These are phyloP conservation scores for Endomychus coccineus DNA, from an alignment of 2,888 invertebrate species.

Conservation along the genomic window DNA sequence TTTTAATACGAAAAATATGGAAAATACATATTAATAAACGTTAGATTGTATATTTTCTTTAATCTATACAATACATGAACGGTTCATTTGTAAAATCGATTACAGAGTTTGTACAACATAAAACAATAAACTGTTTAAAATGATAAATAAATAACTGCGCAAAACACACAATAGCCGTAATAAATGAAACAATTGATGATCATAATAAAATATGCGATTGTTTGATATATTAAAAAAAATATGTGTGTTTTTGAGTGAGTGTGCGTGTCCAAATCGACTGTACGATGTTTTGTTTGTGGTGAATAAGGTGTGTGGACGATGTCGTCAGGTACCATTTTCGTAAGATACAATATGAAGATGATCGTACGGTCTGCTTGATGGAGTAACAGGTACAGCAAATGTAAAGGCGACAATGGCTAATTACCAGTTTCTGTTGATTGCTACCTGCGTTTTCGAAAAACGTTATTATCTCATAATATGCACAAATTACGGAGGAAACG, in stretches of 20 bases:
- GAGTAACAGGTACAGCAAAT: conserved; percentile 41
- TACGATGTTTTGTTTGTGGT: conserved; percentile 18
- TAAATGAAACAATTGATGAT: conserved; percentile 16
- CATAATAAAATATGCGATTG: conserved; percentile 15
- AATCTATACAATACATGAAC: too few species aligned
- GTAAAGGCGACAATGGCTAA: conserved; percentile 46
- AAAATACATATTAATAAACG: too few species aligned
- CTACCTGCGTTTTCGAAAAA: too few species aligned
- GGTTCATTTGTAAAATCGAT: too few species aligned
- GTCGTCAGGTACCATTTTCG: conserved; percentile 26
- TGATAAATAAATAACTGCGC: too few species aligned
- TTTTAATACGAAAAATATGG: too few species aligned
- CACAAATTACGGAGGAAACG: too few species aligned
- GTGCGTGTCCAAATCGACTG: conserved; percentile 11
- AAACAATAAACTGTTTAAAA: too few species aligned
- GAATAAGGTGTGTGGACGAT: conserved; percentile 20
- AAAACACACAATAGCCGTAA: too few species aligned
- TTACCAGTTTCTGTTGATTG: conserved; percentile 38
- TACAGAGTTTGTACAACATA: too few species aligned
- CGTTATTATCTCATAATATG: too few species aligned
- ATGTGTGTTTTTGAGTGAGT: conserved; percentile 1
- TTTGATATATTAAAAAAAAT: conserved; percentile 6
- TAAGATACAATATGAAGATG: conserved; percentile 28
- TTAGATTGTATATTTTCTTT: too few species aligned
- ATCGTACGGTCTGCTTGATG: conserved; percentile 29